Conservation (phyloP, 2,113 vertebrate species). For the Chionomys nivalis region DNA sequence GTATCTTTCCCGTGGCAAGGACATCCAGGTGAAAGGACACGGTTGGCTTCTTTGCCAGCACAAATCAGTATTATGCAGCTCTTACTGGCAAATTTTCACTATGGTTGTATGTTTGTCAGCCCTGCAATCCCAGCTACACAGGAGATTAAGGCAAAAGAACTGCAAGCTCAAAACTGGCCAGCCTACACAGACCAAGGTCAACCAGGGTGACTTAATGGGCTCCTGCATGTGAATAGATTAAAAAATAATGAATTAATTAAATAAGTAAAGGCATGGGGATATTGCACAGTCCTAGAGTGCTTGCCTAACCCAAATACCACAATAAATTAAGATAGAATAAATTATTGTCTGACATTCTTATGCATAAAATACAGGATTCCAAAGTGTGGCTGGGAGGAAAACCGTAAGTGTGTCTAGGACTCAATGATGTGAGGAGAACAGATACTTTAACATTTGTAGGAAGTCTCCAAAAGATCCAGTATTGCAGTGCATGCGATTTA, state of each 20-base stretch:
- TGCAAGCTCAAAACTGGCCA: background rate
- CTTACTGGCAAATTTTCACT: background rate
- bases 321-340: background rate
- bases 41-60: background rate
- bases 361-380: background rate
- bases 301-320: background rate
- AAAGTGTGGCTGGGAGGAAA: background rate
- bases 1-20: background rate
- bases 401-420: background rate
- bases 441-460: background rate
- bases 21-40: too few relatives aligned
- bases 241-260: background rate
- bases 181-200: background rate
- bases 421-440: background rate
- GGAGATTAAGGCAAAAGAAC: background rate
- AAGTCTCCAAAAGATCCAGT: background rate
- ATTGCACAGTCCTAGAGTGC: too few relatives aligned
- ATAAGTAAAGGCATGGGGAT: background rate
- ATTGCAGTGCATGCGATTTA: background rate
- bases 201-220: background rate
- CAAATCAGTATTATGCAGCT: fast-evolving
- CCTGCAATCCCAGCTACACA: background rate
- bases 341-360: background rate
- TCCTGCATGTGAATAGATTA: background rate
- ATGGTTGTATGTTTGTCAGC: background rate